A percentile compares a stretch with the other conserved stretches of the same genome.
Evolutionary conservation across 1,140 invertebrate species (phyloP).

Genomic region (Aphaenogaster rudis): DNA sequence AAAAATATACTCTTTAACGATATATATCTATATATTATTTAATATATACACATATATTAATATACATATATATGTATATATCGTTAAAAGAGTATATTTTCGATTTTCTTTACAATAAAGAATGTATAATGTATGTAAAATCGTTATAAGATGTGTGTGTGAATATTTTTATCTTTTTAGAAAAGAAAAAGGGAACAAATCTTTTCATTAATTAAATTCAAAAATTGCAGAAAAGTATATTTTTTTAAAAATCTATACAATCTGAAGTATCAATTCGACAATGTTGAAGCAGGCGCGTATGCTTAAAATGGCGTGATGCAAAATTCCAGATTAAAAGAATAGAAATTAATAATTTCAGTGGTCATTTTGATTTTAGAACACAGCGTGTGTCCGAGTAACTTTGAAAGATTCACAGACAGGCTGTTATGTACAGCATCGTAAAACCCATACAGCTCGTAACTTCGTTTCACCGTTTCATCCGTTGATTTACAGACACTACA

Average conservation of each 20-base stretch:
- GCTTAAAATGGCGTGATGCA: too few relatives aligned
- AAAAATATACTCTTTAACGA: too few relatives aligned
- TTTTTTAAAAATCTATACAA: not conserved
- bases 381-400: not conserved
- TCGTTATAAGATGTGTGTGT: not conserved
- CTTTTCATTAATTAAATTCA: not conserved
- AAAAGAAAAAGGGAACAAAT: not conserved
- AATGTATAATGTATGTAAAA: not conserved
- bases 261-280: not conserved
- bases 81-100: not conserved
- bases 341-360: not conserved
- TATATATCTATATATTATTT: too few relatives aligned
- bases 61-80: too few relatives aligned
- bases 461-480: conserved; percentile 71
- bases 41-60: too few relatives aligned
- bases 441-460: conserved; percentile 56
- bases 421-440: conserved; percentile 31
- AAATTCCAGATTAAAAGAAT: not conserved
- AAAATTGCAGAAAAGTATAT: not conserved
- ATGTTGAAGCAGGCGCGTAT: not conserved
- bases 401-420: not conserved
- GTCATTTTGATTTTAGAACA: not conserved
- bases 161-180: not conserved
- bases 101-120: not conserved
- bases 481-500: conserved; percentile 68